Evolutionary conservation across 2,888 invertebrate genomes (phyloP).

Genomic region (Agrilus biguttatus): DNA sequence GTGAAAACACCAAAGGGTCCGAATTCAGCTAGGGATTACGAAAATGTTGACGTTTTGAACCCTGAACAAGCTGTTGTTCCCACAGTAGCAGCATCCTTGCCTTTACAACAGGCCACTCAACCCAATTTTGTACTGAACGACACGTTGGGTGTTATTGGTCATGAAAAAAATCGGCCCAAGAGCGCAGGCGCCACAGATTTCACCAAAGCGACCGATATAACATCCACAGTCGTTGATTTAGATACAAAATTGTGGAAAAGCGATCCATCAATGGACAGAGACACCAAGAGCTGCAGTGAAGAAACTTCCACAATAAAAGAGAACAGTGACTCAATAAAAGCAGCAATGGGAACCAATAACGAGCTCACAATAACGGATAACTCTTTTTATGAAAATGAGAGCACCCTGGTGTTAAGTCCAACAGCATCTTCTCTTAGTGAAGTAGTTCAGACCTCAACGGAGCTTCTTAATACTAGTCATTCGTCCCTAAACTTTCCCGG

Average conservation of each 20-base stretch:
- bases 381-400: no score
- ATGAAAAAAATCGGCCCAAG: constrained; percentile 20
- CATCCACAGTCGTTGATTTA: neutral
- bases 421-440: constrained; percentile 24
- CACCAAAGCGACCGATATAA: constrained; percentile 1
- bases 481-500: constrained; percentile 25
- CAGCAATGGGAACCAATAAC: neutral
- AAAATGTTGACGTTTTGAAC: constrained; percentile 39
- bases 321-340: constrained; percentile 1
- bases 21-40: constrained; percentile 27
- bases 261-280: constrained; percentile 20
- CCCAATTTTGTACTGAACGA: constrained; percentile 23
- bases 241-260: constrained; percentile 9
- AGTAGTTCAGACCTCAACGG: constrained; percentile 22
- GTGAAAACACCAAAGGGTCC: constrained; percentile 28
- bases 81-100: constrained; percentile 39
- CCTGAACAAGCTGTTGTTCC: constrained; percentile 40
- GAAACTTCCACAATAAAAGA: constrained; percentile 6
- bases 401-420: constrained; percentile 12
- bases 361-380: no score
- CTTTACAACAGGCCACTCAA: constrained; percentile 43
- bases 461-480: constrained; percentile 32
- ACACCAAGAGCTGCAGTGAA: constrained; percentile 6
- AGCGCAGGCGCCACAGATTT: constrained; percentile 25
- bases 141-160: no score